A percentile compares a stretch with the other conserved stretches of the same genome.
These are phyloP conservation scores for Alviniconcha marisindica DNA, from an alignment of 1,140 invertebrate species.

Conservation along the genomic window DNA sequence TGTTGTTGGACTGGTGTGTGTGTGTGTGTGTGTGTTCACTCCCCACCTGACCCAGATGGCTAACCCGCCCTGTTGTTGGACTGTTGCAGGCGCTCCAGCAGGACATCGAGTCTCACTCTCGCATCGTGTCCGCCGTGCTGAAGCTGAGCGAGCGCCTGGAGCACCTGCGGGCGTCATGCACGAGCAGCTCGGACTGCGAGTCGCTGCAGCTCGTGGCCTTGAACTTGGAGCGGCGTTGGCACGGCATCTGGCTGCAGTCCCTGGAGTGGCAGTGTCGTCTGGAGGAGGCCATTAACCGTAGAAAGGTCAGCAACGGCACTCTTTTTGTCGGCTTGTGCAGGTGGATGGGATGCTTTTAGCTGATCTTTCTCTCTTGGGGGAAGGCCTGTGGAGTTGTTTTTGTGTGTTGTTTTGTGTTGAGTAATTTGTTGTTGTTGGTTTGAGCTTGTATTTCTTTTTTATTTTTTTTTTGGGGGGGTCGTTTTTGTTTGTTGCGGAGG, in stretches of 20 bases:
- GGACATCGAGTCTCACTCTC: slow-evolving; percentile 90
- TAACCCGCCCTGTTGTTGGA: background rate
- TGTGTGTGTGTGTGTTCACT: too few species aligned
- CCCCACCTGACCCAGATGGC: too few species aligned
- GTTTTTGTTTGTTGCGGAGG: too few species aligned
- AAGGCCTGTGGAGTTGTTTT: too few species aligned
- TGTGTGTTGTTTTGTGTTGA: too few species aligned
- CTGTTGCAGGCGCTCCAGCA: slow-evolving; percentile 85
- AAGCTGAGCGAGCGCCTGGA: slow-evolving; percentile 81
- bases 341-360: too few species aligned
- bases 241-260: slow-evolving; percentile 89
- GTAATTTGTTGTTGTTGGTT: too few species aligned
- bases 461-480: too few species aligned
- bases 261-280: slow-evolving; percentile 93
- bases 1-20: too few species aligned
- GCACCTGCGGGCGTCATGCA: slow-evolving; percentile 55
- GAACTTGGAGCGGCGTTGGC: slow-evolving; percentile 89
- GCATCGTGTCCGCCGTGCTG: slow-evolving; percentile 87
- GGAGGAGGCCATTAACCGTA: slow-evolving; percentile 79
- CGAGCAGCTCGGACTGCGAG: slow-evolving; percentile 64
- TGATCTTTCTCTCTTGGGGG: too few species aligned
- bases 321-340: too few species aligned
- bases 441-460: too few species aligned
- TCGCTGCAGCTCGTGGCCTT: slow-evolving; percentile 73
- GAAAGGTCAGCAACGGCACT: slow-evolving; percentile 58